Evolutionary conservation across 2,888 invertebrate species (phyloP).

Genomic region (Hypercompe scribonia): DNA sequence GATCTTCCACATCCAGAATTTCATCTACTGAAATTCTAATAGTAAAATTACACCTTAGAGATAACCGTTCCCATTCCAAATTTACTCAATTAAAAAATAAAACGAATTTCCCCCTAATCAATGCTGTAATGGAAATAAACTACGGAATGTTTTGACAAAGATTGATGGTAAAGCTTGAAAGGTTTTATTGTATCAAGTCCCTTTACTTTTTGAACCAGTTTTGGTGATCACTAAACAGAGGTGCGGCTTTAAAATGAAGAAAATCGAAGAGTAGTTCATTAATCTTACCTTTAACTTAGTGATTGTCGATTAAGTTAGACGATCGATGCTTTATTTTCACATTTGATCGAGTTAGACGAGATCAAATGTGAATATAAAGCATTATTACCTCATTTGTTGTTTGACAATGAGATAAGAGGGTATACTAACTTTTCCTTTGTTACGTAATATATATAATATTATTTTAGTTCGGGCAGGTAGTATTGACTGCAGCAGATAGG

Average conservation of each 20-base stretch:
- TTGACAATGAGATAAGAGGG: no score
- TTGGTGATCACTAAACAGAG: neutral
- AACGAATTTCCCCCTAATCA: conserved; percentile 7
- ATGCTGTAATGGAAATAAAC: conserved; percentile 12
- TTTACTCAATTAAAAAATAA: conserved; percentile 6
- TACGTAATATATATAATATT: neutral
- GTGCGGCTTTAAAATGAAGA: neutral
- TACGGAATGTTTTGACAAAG: conserved; percentile 14
- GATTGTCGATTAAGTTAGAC: neutral
- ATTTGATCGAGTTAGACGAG: no score
- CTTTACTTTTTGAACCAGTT: conserved; percentile 7
- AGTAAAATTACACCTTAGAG: neutral
- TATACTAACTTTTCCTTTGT: neutral
- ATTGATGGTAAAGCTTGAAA: conserved; percentile 13
- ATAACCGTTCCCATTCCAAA: neutral
- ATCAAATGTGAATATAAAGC: no score
- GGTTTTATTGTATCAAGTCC: conserved; percentile 5
- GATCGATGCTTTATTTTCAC: neutral
- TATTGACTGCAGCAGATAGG: neutral
- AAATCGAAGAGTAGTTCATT: neutral
- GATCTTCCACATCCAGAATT: no score
- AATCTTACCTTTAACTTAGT: neutral
- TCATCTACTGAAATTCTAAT: neutral
- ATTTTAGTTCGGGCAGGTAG: neutral
- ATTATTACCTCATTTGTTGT: no score